These are phyloP conservation scores for Bettongia penicillata DNA, from an alignment of 2,113 vertebrate genomes.

Conservation along the genomic window DNA sequence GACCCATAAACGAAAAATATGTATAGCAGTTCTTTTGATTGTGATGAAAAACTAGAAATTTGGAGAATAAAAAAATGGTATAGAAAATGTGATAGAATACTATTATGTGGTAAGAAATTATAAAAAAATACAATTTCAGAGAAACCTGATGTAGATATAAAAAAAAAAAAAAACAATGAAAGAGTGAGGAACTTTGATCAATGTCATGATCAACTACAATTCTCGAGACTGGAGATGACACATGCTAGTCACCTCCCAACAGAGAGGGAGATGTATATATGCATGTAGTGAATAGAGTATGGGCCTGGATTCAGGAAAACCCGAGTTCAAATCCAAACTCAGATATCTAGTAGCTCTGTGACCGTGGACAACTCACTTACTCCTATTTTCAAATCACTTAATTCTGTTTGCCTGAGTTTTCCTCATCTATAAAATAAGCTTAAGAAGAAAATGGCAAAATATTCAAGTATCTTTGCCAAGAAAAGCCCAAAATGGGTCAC, in stretches of 20 bases:
- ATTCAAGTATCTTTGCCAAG: too few species aligned
- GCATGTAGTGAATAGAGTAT: too few species aligned
- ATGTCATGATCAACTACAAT: not conserved
- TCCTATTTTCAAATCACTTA: too few species aligned
- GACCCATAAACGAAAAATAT: not conserved
- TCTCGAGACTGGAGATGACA: not conserved
- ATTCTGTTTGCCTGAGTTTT: too few species aligned
- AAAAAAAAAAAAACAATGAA: not conserved
- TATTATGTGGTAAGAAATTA: not conserved
- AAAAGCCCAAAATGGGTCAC: too few species aligned
- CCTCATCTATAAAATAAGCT: too few species aligned
- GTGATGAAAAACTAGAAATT: not conserved
- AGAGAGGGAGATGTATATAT: not conserved
- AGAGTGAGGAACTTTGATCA: not conserved
- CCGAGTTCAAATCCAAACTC: too few species aligned
- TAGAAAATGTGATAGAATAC: not conserved
- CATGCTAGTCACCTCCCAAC: not conserved
- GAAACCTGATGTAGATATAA: not conserved
- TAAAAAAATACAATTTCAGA: not conserved
- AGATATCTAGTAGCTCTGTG: too few species aligned
- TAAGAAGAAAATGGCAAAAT: too few species aligned
- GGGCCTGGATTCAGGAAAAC: too few species aligned
- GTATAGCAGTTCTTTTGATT: not conserved
- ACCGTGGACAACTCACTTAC: too few species aligned
- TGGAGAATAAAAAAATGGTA: not conserved